Conservation (phyloP, 2,888 invertebrate species). For the Mactromeris polynyma region DNA sequence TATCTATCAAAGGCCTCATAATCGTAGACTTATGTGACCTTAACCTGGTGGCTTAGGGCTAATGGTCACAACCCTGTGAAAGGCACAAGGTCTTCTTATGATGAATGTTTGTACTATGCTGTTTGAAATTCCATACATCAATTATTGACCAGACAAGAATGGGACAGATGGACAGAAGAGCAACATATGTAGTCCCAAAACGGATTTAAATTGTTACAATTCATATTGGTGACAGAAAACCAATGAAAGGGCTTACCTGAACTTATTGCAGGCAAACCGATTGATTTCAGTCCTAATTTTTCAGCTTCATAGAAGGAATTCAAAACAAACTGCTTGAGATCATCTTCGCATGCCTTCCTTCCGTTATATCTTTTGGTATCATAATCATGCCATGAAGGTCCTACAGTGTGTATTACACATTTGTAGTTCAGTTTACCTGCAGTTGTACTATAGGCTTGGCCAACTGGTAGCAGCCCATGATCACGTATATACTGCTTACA, state of each 20-base stretch:
- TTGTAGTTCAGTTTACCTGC: constrained; percentile 51
- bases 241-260: constrained; percentile 67
- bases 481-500: constrained; percentile 31
- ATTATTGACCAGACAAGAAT: no score
- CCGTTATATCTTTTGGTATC: background rate
- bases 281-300: constrained; percentile 27
- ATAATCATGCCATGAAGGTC: constrained; percentile 59
- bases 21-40: no score
- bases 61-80: no score
- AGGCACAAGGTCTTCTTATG: no score
- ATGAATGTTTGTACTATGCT: no score
- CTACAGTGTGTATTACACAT: constrained; percentile 63
- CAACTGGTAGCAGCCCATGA: constrained; percentile 37
- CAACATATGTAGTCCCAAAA: no score
- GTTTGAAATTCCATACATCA: no score
- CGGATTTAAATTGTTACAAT: no score
- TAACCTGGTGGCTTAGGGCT: no score
- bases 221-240: background rate
- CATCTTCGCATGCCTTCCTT: constrained; percentile 34
- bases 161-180: no score
- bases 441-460: constrained; percentile 37
- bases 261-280: constrained; percentile 74
- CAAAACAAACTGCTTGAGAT: constrained; percentile 38
- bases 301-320: constrained; percentile 52
- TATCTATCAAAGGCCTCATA: no score